Base-by-base conservation (phyloP, 2,797 vertebrate species). In the Sebastes glaucus region DNA sequence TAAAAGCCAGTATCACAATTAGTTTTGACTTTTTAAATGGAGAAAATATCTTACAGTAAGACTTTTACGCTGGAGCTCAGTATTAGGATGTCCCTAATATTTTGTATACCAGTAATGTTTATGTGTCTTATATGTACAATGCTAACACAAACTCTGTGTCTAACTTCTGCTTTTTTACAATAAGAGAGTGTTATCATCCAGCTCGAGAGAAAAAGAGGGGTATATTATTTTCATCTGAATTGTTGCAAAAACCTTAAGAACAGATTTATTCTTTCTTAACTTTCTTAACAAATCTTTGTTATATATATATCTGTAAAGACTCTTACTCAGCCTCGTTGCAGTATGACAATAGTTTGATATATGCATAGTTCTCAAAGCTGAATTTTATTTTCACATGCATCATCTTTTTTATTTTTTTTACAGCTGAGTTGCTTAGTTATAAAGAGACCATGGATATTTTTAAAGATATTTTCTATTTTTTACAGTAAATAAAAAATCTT, bases 331-430 rank as follows among this genome's bases (percentile, higher is more conserved):
- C 76, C 2, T 65, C 1, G 20, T 59, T 62, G 23, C 11, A 60
- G 9, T 38, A 23, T 60, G 13, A 33, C 63, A 49, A 35, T n/a
- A 74, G 65, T 75, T 65, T 49, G 9, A 67, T 53, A 52, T 14
- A 46, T 46, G 18, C 35, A 25, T 57, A 84, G 88, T 91, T 89
- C 83, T 88, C 82, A 81, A 67, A 80, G 33, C 42, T 60, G 5
- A 59, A 62, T 57, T 81, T 64, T 59, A 69, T 57, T 63, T 77
- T 64, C 11, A 75, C 13, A 55, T 59, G 10, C 49, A 22, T 79
- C 1, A 70, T 78, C 11, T 2, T 46, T 74, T 52, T 74, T 49
- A 38, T 77, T 20, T 20, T 86, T 71, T 74, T 65, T 77, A 8
- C 16, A n/a, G 14, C 13, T 71, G 11, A 80, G 63, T 66, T 71